These are phyloP conservation scores for Brachionus sp. DNA, from an alignment of 1,140 invertebrate genomes.

Conservation along the genomic window DNA sequence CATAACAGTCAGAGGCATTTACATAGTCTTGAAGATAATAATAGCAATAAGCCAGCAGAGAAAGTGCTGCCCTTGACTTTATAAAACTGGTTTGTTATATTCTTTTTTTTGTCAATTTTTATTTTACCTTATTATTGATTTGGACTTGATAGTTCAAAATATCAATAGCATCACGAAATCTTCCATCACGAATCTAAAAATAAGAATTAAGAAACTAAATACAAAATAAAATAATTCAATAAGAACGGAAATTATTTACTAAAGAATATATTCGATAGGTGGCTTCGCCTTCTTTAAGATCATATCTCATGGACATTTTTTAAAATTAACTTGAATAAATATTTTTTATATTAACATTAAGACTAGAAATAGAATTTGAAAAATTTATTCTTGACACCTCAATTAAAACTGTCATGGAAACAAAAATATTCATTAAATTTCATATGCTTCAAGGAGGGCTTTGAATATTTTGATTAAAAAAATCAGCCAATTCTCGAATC, in stretches of 20 bases:
- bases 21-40: slow-evolving; percentile 90
- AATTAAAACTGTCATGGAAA: neutral
- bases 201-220: neutral
- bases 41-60: slow-evolving; percentile 89
- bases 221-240: neutral
- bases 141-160: slow-evolving; percentile 42
- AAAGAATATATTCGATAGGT: slow-evolving; percentile 42
- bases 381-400: slow-evolving; percentile 35
- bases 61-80: slow-evolving; percentile 82
- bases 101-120: neutral
- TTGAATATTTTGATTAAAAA: neutral
- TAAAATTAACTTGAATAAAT: neutral
- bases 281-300: slow-evolving; percentile 30
- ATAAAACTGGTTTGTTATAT: neutral
- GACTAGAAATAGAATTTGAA: slow-evolving; percentile 9
- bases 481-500: neutral
- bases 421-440: neutral
- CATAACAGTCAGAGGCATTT: slow-evolving; percentile 89
- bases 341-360: neutral
- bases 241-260: neutral
- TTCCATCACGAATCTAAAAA: slow-evolving; percentile 40
- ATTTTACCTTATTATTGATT: slow-evolving; percentile 25
- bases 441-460: neutral
- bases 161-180: slow-evolving; percentile 43
- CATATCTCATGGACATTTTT: slow-evolving; percentile 45